Conservation (phyloP, 2,797 vertebrate species). For the Momotus momota region DNA sequence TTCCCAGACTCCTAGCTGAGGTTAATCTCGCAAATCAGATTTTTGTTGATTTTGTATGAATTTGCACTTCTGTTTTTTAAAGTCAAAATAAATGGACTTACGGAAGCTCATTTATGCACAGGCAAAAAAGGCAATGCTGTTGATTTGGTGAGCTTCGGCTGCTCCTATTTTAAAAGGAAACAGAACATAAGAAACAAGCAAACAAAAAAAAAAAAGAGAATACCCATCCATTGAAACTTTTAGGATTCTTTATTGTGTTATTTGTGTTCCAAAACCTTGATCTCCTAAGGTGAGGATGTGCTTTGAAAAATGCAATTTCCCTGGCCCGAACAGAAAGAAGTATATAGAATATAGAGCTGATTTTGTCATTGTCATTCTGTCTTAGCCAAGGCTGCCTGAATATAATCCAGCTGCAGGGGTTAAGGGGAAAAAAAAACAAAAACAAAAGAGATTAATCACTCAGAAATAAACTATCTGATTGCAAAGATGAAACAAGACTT, state of each 20-base stretch:
- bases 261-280: neutral
- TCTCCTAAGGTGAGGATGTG: neutral
- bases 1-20: neutral
- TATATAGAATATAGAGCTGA: neutral
- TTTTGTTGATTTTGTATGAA: neutral
- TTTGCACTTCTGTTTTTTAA: neutral
- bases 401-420: neutral
- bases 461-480: neutral
- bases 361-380: neutral
- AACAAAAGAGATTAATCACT: neutral
- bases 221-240: accelerated
- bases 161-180: neutral
- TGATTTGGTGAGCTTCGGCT: neutral
- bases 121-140: neutral
- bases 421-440: neutral
- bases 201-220: too few species aligned
- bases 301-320: neutral
- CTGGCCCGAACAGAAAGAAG: neutral
- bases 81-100: neutral
- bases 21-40: neutral
- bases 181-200: neutral
- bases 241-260: neutral
- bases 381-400: neutral
- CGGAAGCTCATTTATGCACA: neutral
- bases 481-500: neutral